Base-by-base conservation (phyloP, 2,888 invertebrate species). In the Neoascia interrupta region DNA sequence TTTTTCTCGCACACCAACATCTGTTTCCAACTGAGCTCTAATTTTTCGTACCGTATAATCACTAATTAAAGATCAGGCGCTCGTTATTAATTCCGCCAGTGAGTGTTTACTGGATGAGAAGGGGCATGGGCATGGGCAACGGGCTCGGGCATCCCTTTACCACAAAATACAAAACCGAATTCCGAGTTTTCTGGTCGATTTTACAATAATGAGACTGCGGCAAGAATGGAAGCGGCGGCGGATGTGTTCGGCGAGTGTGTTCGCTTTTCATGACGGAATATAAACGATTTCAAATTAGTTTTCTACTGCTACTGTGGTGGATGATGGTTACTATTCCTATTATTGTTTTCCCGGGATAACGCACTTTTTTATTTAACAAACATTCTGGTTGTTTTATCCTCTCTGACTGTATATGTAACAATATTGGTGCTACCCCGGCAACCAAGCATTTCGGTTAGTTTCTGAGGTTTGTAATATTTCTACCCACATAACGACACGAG, bases 381-480 rank as follows among this genome's bases (percentile, higher is more conserved):
- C 18, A 45, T 45, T 28, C 18, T 16, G 5, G 37, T 23, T 31
- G 8, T 15, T 58, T 49, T 51, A 41, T 63, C 28, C 36, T 39
- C 49, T 31, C n/a, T 2, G 8, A 26, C 31, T 31, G 8, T 31
- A 6, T 8, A 26, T 26, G 8, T 5, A 26, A 8, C 8, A n/a
- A 31, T 31, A 31, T 3, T n/a, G 1, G 5, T 2, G 5, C 1
- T 36, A 26, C 4, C 47, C 51, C 16, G 18, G 43, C 64, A 47
- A 76, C 72, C 72, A 41, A 60, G 21, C 47, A 49, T 36, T 72
- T 64, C 36, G 76, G 76, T 76, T 76, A 76, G 76, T 76, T 72
- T 76, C 66, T 72, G 79, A 73, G 79, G 79, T 79, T 79, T 79
- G 66, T 73, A 54, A 73, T 73, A 79, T 79, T 79, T 73, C 68